Conservation (phyloP, 2,797 vertebrate species). For the Peromyscus nudipes region DNA sequence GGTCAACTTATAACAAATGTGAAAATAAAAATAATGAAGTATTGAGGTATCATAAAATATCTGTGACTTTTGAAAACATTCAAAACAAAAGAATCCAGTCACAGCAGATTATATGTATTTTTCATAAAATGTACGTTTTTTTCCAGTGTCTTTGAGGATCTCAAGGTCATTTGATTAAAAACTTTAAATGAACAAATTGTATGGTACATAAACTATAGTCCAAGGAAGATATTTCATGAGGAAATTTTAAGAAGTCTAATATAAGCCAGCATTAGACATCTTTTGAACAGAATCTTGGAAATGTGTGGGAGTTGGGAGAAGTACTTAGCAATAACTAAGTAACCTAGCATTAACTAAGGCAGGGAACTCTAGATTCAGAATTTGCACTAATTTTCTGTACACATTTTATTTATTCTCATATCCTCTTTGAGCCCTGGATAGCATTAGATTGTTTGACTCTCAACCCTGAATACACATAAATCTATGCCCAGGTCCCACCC, state of each 20-base stretch:
- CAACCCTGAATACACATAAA: neutral
- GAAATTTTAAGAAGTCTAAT: neutral
- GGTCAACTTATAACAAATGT: conserved; percentile 1
- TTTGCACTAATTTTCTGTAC: neutral
- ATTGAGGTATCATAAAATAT: neutral
- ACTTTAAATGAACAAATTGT: neutral
- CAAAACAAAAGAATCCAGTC: neutral
- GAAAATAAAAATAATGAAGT: neutral
- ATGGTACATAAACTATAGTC: neutral
- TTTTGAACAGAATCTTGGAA: neutral
- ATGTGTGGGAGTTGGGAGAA: too few relatives aligned
- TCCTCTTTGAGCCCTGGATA: neutral
- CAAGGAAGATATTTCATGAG: neutral
- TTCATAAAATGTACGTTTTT: neutral
- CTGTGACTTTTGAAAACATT: neutral
- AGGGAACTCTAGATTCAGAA: neutral
- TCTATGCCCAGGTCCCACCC: neutral
- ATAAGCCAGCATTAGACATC: neutral
- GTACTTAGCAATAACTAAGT: neutral
- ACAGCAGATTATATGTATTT: neutral
- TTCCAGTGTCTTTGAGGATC: neutral
- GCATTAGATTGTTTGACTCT: neutral
- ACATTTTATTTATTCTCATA: neutral
- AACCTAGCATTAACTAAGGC: neutral
- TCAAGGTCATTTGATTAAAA: neutral